Conservation (phyloP, 2,888 invertebrate genomes). For the Trimorus sp. region DNA sequence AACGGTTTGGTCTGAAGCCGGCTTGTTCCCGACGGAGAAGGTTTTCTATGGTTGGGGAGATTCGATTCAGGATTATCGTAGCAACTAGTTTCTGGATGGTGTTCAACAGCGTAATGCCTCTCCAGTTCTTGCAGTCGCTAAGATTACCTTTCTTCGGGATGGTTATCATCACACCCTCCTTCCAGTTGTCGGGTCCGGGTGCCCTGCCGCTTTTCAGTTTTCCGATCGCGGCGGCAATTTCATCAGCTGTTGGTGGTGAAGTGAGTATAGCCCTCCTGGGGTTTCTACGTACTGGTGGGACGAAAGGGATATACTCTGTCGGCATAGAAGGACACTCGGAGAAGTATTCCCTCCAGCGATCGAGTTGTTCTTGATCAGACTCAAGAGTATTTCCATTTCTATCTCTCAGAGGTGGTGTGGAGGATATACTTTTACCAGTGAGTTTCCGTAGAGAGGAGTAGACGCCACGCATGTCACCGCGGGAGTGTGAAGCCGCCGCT, state of each 20-base stretch:
- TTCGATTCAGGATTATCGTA: constrained; percentile 18
- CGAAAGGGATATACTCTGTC: constrained; percentile 13
- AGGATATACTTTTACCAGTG: background rate
- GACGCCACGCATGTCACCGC: constrained; percentile 19
- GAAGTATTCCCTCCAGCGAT: constrained; percentile 23
- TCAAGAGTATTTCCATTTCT: constrained; percentile 4
- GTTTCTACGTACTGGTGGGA: constrained; percentile 1
- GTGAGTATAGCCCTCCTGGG: constrained; percentile 10
- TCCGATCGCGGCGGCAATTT: constrained; percentile 22
- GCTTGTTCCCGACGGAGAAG: constrained; percentile 19
- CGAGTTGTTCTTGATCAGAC: constrained; percentile 24
- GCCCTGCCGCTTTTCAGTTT: constrained; percentile 16
- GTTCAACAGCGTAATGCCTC: constrained; percentile 22
- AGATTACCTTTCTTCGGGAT: too few species aligned
- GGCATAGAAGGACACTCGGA: constrained; percentile 9
- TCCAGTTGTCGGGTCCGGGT: constrained; percentile 28
- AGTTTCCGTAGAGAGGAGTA: constrained; percentile 13
- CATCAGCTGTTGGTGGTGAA: constrained; percentile 10
- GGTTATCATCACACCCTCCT: too few species aligned
- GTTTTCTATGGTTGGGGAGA: constrained; percentile 21
- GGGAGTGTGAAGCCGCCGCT: constrained; percentile 11
- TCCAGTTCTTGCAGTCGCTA: too few species aligned
- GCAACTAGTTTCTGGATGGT: constrained; percentile 35
- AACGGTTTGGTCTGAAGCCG: constrained; percentile 22
- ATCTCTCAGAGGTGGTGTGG: constrained; percentile 5